phyloP scores from a whole-genome alignment of 2,113 vertebrate genomes.

The Colinus virginianus region DNA sequence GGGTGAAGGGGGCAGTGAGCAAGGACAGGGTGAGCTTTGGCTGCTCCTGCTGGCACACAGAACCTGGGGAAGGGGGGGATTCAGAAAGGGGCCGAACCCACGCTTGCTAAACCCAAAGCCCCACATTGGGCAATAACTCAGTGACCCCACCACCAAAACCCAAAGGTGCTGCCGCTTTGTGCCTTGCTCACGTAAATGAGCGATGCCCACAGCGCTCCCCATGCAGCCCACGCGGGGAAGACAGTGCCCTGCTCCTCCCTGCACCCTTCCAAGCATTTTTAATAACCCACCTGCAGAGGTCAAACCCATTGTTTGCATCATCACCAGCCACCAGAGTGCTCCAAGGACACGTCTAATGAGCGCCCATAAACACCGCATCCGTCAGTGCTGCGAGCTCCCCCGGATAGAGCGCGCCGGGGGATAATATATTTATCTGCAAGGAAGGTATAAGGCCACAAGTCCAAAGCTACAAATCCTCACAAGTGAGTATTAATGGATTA shows the following conservation, averaged over 20 bases:
- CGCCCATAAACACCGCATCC: fast-evolving
- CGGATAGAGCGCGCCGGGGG: not conserved
- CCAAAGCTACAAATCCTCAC: slow-evolving; percentile 30
- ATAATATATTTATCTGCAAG: not conserved
- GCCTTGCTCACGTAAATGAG: not conserved
- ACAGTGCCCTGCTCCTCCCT: not conserved
- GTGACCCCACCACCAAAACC: not conserved
- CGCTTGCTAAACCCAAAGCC: not conserved
- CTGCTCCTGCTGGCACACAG: not conserved
- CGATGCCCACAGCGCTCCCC: not conserved
- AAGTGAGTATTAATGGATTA: slow-evolving; percentile 31
- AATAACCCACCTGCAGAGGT: fast-evolving
- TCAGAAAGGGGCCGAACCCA: fast-evolving
- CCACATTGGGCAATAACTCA: not conserved
- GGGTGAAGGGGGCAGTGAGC: too few relatives aligned
- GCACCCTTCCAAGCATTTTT: not conserved
- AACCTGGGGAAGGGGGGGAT: too few relatives aligned
- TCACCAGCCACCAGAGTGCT: not conserved
- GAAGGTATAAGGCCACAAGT: not conserved
- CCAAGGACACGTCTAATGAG: not conserved
- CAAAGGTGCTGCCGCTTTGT: not conserved
- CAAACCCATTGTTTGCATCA: not conserved
- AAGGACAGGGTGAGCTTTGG: not conserved
- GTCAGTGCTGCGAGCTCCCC: not conserved
- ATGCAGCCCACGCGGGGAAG: too few relatives aligned